A percentile compares a stretch with the other conserved stretches of the same genome.
Evolutionary conservation across 2,888 invertebrate species (phyloP).

Genomic region (Ectemnius cavifrons): DNA sequence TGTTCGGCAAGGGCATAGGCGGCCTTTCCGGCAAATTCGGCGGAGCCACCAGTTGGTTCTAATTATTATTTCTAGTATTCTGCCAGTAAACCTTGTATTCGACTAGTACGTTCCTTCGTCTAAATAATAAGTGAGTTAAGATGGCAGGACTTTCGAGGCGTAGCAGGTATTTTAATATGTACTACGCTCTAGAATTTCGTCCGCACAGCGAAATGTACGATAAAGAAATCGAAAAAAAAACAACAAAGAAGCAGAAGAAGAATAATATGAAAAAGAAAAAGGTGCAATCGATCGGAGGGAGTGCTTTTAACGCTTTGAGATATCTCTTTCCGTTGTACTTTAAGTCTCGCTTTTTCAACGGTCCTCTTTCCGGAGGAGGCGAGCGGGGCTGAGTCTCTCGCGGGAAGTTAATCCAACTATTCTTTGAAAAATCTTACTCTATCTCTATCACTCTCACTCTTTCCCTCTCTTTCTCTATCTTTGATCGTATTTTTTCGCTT

Average conservation of each 20-base stretch:
- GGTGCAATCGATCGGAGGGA: slow-evolving; percentile 43
- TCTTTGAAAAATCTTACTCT: slow-evolving; percentile 6
- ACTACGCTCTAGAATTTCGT: slow-evolving; percentile 44
- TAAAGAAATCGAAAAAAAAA: slow-evolving; percentile 10
- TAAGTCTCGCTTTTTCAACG: neutral
- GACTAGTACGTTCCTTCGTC: slow-evolving; percentile 60
- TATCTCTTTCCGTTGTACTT: slow-evolving; percentile 4
- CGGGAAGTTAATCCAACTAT: neutral
- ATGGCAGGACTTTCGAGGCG: slow-evolving; percentile 46
- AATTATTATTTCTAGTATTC: slow-evolving; percentile 73
- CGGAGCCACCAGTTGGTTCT: slow-evolving; percentile 92
- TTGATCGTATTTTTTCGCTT: slow-evolving; percentile 2
- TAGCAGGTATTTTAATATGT: slow-evolving; percentile 38
- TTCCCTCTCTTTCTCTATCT: neutral
- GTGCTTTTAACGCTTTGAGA: slow-evolving; percentile 21
- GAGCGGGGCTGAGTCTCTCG: slow-evolving; percentile 1
- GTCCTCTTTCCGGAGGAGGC: neutral
- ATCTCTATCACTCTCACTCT: neutral
- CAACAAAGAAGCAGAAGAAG: neutral
- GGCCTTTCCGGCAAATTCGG: slow-evolving; percentile 94
- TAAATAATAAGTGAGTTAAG: slow-evolving; percentile 50
- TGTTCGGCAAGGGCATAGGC: slow-evolving; percentile 94
- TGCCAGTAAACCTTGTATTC: slow-evolving; percentile 56
- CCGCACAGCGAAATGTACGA: slow-evolving; percentile 32
- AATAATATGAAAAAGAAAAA: neutral